Evolutionary conservation across 2,113 vertebrate genomes (phyloP), one percentile per base, ranked within the genome.

Genomic region (Phocoena phocoena): DNA sequence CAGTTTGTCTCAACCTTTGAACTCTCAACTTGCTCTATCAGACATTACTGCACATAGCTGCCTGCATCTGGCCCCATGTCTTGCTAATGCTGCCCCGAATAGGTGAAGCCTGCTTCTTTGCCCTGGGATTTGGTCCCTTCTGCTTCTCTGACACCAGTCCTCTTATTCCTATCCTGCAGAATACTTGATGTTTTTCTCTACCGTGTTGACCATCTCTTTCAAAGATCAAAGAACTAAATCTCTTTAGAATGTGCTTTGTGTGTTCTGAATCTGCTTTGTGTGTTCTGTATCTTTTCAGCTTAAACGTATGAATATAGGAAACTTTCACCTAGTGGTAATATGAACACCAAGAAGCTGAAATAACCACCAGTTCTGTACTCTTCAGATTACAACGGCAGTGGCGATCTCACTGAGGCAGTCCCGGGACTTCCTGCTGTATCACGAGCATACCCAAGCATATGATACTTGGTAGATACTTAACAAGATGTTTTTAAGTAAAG

Each of bases 181-280:
- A 90, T 73, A 55, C 20, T 60, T 74, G 47, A 77, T 41, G 3
- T 36, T 93, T 94, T 92, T 73, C 44, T 88, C 55, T 26, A 12
- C 53, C 5, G 0, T 58, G 38, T 60, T 84, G 70, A 73, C 63
- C 70, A 11, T 63, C 12, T 93, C 60, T 95, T 91, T 92, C 20
- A 95, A 88, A 92, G 28, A 65, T 93, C 44, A 81, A 88, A 88
- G n/a, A 95, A 67, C 53, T 65, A 73, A 31, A 65, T 90, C 55
- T 96, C 15, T 90, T 88, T 80, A 44, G 23, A 84, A 44, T 85
- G 58, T 60, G 14, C 63, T 97, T 89, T 81, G 65, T 80, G 33
- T 65, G 31, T 70, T 58, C 67, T 82, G 6, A 81, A 36, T 83
- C 50, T 96, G 53, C 15, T 80, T 74, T 74, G 23, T 80, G 33